These are phyloP conservation scores for Nyctalus aviator DNA, from an alignment of 2,797 vertebrate species.

Conservation along the genomic window DNA sequence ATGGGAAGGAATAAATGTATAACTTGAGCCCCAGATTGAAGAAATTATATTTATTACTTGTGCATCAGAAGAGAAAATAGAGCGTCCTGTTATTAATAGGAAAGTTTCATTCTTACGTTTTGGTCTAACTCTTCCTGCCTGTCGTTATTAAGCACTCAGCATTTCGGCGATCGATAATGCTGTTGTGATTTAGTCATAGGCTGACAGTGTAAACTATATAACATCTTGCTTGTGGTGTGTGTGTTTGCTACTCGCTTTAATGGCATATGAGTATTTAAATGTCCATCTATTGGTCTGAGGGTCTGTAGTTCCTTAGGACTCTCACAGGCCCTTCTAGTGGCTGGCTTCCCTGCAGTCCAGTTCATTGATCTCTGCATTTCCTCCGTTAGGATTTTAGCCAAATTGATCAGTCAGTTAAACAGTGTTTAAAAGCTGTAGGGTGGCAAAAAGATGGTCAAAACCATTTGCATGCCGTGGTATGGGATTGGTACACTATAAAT, in stretches of 20 bases:
- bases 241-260: not conserved
- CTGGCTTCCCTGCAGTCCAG: not conserved
- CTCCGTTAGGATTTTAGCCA: not conserved
- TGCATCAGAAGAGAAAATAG: not conserved
- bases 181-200: not conserved
- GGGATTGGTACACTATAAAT: not conserved
- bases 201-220: not conserved
- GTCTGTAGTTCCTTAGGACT: not conserved
- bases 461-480: not conserved
- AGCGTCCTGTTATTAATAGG: not conserved
- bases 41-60: not conserved
- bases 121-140: not conserved
- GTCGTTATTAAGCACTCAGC: not conserved
- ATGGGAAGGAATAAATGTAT: not conserved
- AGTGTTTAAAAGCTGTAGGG: not conserved
- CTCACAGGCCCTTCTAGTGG: not conserved
- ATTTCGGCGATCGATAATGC: not conserved
- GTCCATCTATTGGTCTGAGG: not conserved
- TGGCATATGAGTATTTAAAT: not conserved
- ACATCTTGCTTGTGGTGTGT: not conserved
- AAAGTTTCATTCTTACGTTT: conserved; percentile 2
- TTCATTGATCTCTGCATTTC: not conserved
- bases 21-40: not conserved
- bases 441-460: not conserved
- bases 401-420: not conserved